Conservation (phyloP, 1,140 invertebrate species). For the Magallana angulata region DNA sequence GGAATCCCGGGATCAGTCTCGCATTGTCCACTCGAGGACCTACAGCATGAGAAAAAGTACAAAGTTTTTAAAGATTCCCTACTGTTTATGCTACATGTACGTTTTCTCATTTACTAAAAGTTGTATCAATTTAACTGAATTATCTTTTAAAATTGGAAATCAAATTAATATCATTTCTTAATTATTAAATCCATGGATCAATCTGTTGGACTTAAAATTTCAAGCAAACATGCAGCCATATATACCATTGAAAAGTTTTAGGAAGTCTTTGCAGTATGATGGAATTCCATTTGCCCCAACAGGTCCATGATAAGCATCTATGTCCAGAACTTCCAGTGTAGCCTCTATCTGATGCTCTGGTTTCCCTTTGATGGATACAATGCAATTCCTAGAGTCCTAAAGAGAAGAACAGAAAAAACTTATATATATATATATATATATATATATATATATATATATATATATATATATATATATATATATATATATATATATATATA, state of each 20-base stretch:
- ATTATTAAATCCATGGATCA: no score
- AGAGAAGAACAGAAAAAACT: background rate
- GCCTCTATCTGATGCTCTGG: slow-evolving; percentile 63
- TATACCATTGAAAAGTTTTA: slow-evolving; percentile 68
- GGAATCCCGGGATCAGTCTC: slow-evolving; percentile 63
- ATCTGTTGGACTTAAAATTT: no score
- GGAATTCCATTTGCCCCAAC: slow-evolving; percentile 2
- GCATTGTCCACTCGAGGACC: slow-evolving; percentile 71
- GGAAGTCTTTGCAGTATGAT: slow-evolving; percentile 38
- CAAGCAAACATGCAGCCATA: background rate
- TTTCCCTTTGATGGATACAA: slow-evolving; percentile 66
- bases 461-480: no score
- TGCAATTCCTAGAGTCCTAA: slow-evolving; percentile 59
- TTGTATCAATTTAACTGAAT: no score
- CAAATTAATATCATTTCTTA: no score
- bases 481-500: no score
- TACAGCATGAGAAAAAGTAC: slow-evolving; percentile 26
- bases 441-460: no score
- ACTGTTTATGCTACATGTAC: no score
- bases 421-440: no score
- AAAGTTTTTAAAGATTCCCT: no score
- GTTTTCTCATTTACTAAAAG: no score
- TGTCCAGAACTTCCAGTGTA: slow-evolving; percentile 54
- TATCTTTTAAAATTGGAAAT: no score
- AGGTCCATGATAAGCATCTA: slow-evolving; percentile 54